Evolutionary conservation across 1,140 invertebrate species (phyloP).

Genomic region (Trichomalopsis sarcophagae): DNA sequence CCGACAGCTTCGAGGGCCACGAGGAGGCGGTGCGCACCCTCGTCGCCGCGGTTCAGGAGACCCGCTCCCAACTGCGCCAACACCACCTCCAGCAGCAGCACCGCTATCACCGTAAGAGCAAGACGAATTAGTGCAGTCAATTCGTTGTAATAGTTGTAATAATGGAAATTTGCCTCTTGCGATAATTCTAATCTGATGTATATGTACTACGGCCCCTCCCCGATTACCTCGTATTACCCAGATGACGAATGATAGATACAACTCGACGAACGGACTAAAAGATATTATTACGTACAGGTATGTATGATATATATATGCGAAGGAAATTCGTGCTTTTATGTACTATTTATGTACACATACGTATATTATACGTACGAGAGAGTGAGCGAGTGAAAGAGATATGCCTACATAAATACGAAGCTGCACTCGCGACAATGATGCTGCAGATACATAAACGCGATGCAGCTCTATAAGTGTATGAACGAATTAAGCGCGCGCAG

Average conservation of each 20-base stretch:
- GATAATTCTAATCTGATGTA: neutral
- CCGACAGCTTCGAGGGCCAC: constrained; percentile 83
- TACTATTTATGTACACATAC: too few species aligned
- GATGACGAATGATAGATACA: neutral
- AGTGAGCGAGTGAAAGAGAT: too few species aligned
- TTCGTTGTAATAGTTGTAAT: neutral
- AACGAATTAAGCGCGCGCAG: neutral
- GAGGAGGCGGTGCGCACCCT: constrained; percentile 83
- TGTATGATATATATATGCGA: too few species aligned
- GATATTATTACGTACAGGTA: neutral
- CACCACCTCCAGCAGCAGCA: constrained; percentile 70
- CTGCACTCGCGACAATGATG: too few species aligned
- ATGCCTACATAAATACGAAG: too few species aligned
- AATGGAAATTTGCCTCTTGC: neutral
- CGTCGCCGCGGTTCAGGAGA: constrained; percentile 83
- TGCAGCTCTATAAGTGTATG: neutral
- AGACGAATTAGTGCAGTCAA: constrained; percentile 66
- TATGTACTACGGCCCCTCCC: neutral
- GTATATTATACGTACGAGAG: too few species aligned
- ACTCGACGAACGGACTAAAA: neutral
- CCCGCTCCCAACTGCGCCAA: constrained; percentile 72
- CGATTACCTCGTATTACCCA: neutral
- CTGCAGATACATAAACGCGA: too few species aligned
- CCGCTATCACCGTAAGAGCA: constrained; percentile 72
- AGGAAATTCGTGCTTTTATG: too few species aligned